Evolutionary conservation across 2,888 invertebrate species (phyloP), one percentile per base, ranked within the genome.

Genomic region (Ophion ventricosus): DNA sequence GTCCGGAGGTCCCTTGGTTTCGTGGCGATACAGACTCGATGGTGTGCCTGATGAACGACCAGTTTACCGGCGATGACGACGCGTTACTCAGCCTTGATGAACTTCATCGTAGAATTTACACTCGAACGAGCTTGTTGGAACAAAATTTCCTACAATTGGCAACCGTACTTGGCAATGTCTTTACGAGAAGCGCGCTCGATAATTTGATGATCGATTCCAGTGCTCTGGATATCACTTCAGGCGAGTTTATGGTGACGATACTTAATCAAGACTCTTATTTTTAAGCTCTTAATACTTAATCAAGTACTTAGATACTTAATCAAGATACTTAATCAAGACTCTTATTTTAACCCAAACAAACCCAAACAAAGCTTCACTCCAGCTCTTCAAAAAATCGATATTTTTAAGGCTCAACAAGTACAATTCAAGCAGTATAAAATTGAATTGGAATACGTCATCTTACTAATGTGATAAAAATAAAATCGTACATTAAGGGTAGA

Each of bases 141-240:
- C 95, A 96, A 88, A 90, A 95, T 76, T 92, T 96, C 66, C 91
- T 96, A 17, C 95, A 95, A 91, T 95, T 95, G 80, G 95, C 95
- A 8, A 94, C 95, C 0, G 94, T 95, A 0, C 93, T 96, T 54
- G 96, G 96, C 0, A 93, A 94, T 59, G 91, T 94, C 5, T 94
- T 96, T 80, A 94, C 94, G 17, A 93, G 95, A 85, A 93, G 93
- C 26, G 93, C 95, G 49, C 90, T 96, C 80, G 94, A 95, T 88
- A 94, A 92, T 73, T 94, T 95, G 29, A 94, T 95, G 94, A 94
- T 94, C 83, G 94, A 95, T 90, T 94, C 95, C 69, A 93, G 94
- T 80, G 88, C 92, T 57, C 76, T 94, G n/a, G 92, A 87, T 64
- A 89, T 88, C 2, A 69, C 80, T 0, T 75, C 67, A 84, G 89